phyloP scores from a whole-genome alignment of 2,888 invertebrate species.

The Watsonalla cultraria region DNA sequence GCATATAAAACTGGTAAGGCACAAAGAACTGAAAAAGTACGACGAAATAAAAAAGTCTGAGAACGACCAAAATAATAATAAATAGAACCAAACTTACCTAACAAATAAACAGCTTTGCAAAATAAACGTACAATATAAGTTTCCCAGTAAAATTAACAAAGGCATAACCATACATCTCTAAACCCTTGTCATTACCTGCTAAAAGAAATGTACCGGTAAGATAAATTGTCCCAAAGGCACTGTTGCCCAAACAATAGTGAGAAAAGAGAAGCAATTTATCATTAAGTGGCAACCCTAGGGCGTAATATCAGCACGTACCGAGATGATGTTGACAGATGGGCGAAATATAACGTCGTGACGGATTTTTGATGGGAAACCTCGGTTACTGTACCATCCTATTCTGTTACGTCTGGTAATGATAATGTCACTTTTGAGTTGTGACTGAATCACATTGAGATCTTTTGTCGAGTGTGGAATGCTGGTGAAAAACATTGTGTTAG shows the following conservation, averaged over 20 bases:
- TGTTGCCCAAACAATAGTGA: constrained; percentile 8
- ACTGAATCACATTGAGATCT: neutral
- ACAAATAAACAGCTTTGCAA: no score
- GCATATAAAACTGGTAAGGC: no score
- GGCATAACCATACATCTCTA: neutral
- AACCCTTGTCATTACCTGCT: neutral
- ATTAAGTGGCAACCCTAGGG: constrained; percentile 13
- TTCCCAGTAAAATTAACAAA: neutral
- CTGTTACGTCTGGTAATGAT: neutral
- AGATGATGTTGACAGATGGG: constrained; percentile 25
- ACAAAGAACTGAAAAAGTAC: no score
- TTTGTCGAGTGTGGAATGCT: neutral
- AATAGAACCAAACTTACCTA: no score
- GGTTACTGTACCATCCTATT: constrained; percentile 4
- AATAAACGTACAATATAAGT: no score
- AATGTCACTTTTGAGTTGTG: neutral
- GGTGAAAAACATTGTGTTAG: neutral
- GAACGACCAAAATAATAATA: no score
- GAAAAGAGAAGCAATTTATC: constrained; percentile 1
- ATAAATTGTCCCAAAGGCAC: constrained; percentile 4
- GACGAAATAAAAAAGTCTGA: no score
- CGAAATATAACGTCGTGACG: constrained; percentile 10
- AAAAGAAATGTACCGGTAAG: neutral
- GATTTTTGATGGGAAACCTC: constrained; percentile 19
- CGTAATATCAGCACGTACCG: constrained; percentile 10